Percentiles rank a stretch among this genome's conserved stretches.
phyloP scores from a whole-genome alignment of 2,888 invertebrate species.

The Xiphydria camelus region DNA sequence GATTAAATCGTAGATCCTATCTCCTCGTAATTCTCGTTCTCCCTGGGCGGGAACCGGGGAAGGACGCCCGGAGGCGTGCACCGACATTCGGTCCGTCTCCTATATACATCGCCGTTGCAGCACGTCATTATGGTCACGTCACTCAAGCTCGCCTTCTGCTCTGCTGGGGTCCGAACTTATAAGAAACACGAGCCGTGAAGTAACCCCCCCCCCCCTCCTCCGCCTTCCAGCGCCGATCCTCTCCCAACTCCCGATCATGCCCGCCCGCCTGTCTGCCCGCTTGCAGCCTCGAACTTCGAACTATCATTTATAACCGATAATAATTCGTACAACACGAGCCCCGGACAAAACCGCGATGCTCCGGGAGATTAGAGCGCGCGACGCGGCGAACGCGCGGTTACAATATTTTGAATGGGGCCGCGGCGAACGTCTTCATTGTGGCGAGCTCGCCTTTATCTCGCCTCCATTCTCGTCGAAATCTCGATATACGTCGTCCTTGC shows the following conservation, averaged over 20 bases:
- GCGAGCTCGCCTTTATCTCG: conserved; percentile 30
- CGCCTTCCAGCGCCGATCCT: too few relatives aligned
- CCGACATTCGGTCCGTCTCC: conserved; percentile 26
- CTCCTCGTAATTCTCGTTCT: conserved; percentile 27
- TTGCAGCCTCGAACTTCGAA: conserved; percentile 23
- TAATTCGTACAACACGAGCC: conserved; percentile 35
- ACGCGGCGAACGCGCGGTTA: too few relatives aligned
- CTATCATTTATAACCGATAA: conserved; percentile 45
- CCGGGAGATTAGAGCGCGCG: too few relatives aligned
- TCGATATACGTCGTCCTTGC: too few relatives aligned
- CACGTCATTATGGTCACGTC: conserved; percentile 54
- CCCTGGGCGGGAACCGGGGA: conserved; percentile 38
- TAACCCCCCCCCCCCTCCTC: conserved; percentile 31
- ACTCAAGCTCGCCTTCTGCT: conserved; percentile 42
- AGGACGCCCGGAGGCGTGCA: conserved; percentile 30
- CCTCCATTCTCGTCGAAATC: conserved; percentile 30
- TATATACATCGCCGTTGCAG: conserved; percentile 27
- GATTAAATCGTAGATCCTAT: conserved; percentile 43
- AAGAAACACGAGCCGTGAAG: conserved; percentile 44
- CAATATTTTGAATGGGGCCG: too few relatives aligned
- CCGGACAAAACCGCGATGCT: conserved; percentile 2
- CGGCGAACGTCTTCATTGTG: background rate
- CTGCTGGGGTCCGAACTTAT: conserved; percentile 36
- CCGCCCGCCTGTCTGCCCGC: too few relatives aligned
- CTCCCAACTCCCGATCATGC: too few relatives aligned